These are phyloP conservation scores for Anoplophora glabripennis DNA, from an alignment of 1,140 invertebrate genomes.

Conservation along the genomic window DNA sequence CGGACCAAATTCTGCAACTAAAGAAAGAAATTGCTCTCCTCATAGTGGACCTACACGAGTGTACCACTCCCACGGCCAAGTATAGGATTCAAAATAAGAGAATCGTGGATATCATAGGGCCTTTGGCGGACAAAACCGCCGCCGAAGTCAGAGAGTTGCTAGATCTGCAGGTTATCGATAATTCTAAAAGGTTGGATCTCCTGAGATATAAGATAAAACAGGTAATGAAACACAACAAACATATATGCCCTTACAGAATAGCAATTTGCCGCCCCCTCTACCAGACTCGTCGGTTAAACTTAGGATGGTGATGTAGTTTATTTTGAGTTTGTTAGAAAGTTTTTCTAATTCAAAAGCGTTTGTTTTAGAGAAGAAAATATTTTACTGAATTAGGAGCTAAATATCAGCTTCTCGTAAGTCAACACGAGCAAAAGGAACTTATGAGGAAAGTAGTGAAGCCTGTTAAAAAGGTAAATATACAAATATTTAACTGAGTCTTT, in stretches of 20 bases:
- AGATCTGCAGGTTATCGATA: slow-evolving; percentile 73
- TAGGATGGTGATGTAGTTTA: too few relatives aligned
- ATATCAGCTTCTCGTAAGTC: slow-evolving; percentile 36
- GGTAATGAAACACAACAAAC: slow-evolving; percentile 31
- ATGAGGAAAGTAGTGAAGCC: slow-evolving; percentile 34
- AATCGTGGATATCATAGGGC: slow-evolving; percentile 34
- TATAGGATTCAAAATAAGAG: slow-evolving; percentile 26
- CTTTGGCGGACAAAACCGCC: slow-evolving; percentile 51
- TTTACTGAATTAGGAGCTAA: slow-evolving; percentile 35
- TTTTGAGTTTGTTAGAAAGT: too few relatives aligned
- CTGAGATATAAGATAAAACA: slow-evolving; percentile 65
- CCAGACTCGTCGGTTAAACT: too few relatives aligned
- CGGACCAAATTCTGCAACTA: slow-evolving; percentile 64
- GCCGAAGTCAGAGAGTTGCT: slow-evolving; percentile 60
- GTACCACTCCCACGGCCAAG: slow-evolving; percentile 53
- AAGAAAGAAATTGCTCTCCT: slow-evolving; percentile 71
- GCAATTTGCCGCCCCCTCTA: background rate
- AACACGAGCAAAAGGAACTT: slow-evolving; percentile 34
- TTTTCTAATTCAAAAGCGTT: too few relatives aligned
- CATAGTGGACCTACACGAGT: slow-evolving; percentile 57
- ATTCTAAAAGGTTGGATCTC: slow-evolving; percentile 70
- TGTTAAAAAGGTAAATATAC: slow-evolving; percentile 31
- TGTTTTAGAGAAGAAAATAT: slow-evolving; percentile 31
- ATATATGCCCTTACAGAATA: background rate
- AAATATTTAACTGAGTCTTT: too few relatives aligned